Conservation (phyloP, 2,113 vertebrate genomes). For the Apodemus speciosus region DNA sequence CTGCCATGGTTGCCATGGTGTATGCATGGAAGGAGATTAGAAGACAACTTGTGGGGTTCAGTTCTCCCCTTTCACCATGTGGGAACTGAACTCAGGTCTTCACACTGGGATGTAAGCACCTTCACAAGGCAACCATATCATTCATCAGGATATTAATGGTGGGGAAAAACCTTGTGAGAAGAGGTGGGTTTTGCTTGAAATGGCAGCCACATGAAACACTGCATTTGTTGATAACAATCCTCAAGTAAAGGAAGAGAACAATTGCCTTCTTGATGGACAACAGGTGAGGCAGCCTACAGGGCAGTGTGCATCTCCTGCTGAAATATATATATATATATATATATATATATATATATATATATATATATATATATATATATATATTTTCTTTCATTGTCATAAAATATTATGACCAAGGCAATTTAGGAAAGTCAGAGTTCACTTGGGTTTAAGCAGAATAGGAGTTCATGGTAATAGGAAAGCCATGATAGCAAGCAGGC, state of each 20-base stretch:
- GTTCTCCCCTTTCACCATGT: neutral
- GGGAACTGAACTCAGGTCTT: neutral
- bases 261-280: neutral
- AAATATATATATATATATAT: no score
- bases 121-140: neutral
- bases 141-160: neutral
- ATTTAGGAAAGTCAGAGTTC: no score
- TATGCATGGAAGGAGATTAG: neutral
- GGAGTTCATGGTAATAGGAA: no score
- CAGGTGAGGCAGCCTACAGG: neutral
- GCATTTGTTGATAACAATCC: neutral
- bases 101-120: neutral
- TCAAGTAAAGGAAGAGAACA: neutral
- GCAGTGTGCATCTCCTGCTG: neutral
- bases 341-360: no score
- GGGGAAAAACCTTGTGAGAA: neutral
- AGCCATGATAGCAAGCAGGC: no score
- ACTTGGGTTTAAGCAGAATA: no score
- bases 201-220: accelerated
- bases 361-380: no score
- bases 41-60: neutral
- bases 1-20: neutral
- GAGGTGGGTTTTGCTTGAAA: neutral
- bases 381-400: no score
- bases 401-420: no score